A percentile compares a stretch with the other conserved stretches of the same genome.
These are phyloP conservation scores for Eumacrocentrus americanus DNA, from an alignment of 2,888 invertebrate genomes.

Conservation along the genomic window DNA sequence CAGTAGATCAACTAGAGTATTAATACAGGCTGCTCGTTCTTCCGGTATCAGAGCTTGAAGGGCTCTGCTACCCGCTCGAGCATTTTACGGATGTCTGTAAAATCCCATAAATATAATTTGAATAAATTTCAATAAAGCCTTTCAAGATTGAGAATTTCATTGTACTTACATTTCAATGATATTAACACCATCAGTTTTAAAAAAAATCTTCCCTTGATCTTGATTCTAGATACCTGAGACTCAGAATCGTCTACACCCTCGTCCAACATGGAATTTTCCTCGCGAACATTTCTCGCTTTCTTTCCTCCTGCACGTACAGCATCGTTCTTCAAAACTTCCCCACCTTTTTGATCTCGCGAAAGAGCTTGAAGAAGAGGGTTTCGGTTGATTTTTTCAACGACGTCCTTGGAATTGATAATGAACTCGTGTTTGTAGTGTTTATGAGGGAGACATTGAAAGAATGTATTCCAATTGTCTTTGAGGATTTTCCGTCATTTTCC, in stretches of 20 bases:
- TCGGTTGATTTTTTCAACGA: conserved; percentile 81
- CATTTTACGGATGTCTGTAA: conserved; percentile 87
- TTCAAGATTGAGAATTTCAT: conserved; percentile 78
- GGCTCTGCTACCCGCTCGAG: conserved; percentile 84
- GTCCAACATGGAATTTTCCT: conserved; percentile 47
- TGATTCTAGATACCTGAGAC: background rate
- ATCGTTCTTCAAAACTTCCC: conserved; percentile 65
- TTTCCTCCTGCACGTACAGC: conserved; percentile 61
- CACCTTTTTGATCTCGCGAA: conserved; percentile 68
- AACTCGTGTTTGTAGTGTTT: conserved; percentile 77
- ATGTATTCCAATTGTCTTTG: conserved; percentile 68
- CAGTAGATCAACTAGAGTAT: conserved; percentile 84
- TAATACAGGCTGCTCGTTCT: conserved; percentile 86
- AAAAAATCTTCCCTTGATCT: conserved; percentile 62
- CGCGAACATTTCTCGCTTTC: conserved; percentile 49
- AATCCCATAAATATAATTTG: conserved; percentile 93
- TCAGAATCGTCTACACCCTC: conserved; percentile 53
- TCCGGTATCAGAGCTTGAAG: conserved; percentile 80
- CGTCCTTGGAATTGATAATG: conserved; percentile 71
- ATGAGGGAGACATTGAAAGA: conserved; percentile 74
- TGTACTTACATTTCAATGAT: conserved; percentile 88
- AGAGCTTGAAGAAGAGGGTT: conserved; percentile 72
- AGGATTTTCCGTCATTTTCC: conserved; percentile 66
- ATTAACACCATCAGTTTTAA: conserved; percentile 97
- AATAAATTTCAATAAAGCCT: conserved; percentile 84